Evolutionary conservation across 2,797 vertebrate genomes (phyloP).

Genomic region (Schizothorax lantsangensis): DNA sequence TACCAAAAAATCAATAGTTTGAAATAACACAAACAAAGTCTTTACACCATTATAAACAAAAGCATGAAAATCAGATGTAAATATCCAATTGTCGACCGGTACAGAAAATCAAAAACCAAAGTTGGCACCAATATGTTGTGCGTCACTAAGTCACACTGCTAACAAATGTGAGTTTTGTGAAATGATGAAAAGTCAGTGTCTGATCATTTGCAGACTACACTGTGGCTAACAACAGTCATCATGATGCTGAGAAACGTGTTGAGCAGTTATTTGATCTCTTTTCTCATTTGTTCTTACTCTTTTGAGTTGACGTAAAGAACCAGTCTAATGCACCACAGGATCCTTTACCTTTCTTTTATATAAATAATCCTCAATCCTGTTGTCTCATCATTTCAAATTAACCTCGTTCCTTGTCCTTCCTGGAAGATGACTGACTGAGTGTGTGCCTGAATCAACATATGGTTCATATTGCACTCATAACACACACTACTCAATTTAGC

Average conservation of each 20-base stretch:
- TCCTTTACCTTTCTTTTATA: background rate
- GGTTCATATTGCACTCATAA: constrained; percentile 49
- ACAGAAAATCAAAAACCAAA: background rate
- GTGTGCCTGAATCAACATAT: constrained; percentile 42
- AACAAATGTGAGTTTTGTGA: constrained; percentile 16
- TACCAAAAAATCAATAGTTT: background rate
- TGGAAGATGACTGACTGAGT: background rate
- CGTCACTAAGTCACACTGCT: background rate
- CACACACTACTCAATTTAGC: constrained; percentile 41
- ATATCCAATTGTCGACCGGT: background rate
- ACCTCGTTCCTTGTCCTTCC: background rate
- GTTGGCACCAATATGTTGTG: background rate
- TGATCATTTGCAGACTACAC: constrained; percentile 17
- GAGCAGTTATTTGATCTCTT: background rate
- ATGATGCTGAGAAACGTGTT: background rate
- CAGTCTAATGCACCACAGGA: background rate
- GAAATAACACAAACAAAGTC: background rate
- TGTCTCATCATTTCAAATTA: background rate
- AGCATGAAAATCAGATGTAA: background rate
- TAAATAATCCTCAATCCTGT: background rate
- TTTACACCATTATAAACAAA: background rate
- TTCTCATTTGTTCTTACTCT: background rate
- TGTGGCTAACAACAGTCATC: background rate
- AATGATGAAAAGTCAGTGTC: constrained; percentile 1
- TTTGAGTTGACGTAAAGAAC: background rate